phyloP scores from a whole-genome alignment of 2,888 invertebrate species.

The Torymus aiolomorphi region DNA sequence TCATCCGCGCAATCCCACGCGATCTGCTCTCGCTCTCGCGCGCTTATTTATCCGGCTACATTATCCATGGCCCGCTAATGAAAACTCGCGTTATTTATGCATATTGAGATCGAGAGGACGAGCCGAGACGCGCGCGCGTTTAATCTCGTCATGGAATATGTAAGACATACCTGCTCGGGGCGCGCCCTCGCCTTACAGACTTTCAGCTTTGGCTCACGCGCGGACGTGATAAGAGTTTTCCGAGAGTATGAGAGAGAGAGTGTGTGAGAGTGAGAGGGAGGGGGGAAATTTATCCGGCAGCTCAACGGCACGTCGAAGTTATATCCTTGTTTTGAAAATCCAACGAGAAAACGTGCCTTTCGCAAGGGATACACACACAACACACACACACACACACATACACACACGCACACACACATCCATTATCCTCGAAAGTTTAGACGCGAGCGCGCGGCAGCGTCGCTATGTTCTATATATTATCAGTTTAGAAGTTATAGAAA shows the following conservation, averaged over 20 bases:
- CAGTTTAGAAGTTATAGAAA: too few relatives aligned
- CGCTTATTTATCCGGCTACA: too few relatives aligned
- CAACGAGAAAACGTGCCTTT: slow-evolving; percentile 18
- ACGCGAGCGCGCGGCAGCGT: background rate
- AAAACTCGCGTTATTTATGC: background rate
- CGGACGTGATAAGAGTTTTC: slow-evolving; percentile 20
- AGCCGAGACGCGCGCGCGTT: background rate
- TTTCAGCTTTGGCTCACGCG: background rate
- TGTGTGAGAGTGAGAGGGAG: too few relatives aligned
- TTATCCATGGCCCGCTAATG: background rate
- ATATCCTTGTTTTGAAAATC: slow-evolving; percentile 28
- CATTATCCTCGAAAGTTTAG: slow-evolving; percentile 12
- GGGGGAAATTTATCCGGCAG: slow-evolving; percentile 22
- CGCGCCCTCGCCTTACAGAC: background rate
- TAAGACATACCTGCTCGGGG: slow-evolving; percentile 1
- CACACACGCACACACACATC: too few relatives aligned
- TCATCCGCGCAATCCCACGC: too few relatives aligned
- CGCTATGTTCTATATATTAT: background rate
- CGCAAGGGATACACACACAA: background rate
- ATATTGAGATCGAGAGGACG: background rate
- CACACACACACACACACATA: too few relatives aligned
- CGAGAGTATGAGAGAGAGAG: too few relatives aligned
- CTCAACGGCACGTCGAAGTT: slow-evolving; percentile 11
- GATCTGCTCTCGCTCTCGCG: too few relatives aligned
- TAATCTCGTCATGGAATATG: slow-evolving; percentile 21